A percentile compares a stretch with the other conserved stretches of the same genome.
phyloP scores from a whole-genome alignment of 2,888 invertebrate genomes.

The Anthophora plumipes region DNA sequence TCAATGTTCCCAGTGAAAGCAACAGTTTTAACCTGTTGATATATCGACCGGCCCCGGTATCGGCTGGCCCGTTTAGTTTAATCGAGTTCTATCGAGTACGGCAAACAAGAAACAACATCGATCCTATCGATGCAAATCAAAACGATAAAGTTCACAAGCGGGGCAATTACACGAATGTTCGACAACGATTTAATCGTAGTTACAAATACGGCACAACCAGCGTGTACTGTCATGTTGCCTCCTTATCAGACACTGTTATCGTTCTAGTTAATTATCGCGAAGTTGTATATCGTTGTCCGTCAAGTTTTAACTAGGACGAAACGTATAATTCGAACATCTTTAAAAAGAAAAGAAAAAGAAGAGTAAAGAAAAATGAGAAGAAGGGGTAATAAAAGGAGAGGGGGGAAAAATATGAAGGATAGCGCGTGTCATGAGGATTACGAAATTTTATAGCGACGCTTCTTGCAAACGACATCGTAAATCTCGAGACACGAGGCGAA shows the following conservation, averaged over 20 bases:
- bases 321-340: no score
- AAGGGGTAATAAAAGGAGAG: background rate
- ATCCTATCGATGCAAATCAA: constrained; percentile 53
- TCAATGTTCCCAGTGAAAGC: constrained; percentile 55
- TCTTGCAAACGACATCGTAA: constrained; percentile 64
- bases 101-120: constrained; percentile 41
- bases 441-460: constrained; percentile 51
- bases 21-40: constrained; percentile 47
- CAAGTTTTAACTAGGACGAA: no score
- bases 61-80: constrained; percentile 44
- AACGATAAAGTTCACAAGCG: constrained; percentile 47
- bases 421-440: constrained; percentile 31
- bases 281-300: background rate
- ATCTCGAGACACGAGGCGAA: constrained; percentile 53
- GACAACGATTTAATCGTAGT: constrained; percentile 46
- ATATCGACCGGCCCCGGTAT: constrained; percentile 33
- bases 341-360: no score
- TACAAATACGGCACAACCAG: constrained; percentile 6
- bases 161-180: constrained; percentile 47
- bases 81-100: constrained; percentile 24
- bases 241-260: constrained; percentile 16
- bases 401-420: background rate
- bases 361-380: background rate
- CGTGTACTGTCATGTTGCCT: constrained; percentile 8
- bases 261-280: background rate